Evolutionary conservation across 2,113 vertebrate genomes (phyloP), one percentile per base, ranked within the genome.

Genomic region (Ptilorrhoa leucosticta): DNA sequence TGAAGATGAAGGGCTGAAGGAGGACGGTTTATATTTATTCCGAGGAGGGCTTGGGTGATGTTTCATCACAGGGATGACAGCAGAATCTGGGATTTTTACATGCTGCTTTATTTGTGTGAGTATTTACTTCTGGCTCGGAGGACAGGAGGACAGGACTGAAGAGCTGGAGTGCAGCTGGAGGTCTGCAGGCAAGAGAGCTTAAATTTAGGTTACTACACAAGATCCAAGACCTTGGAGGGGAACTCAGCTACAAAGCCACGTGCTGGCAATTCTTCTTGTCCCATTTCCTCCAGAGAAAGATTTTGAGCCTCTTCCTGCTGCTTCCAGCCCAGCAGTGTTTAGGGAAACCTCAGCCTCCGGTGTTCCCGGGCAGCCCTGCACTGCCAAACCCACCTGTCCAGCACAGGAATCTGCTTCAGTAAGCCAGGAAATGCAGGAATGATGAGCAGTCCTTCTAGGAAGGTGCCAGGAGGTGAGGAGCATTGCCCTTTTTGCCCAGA

Each of bases 1-100:
- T 89, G 88, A 86, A 96, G 93, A 95, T 71, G 92, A 95, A 95
- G 79, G 64, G 69, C 35, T 56, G 60, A 78, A 87, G 68, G 37
- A 89, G 26, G 15, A 44, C 1, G 13, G 72, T 60, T 94, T 86
- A 30, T 78, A 53, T 95, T 92, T 87, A 92, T 94, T 66, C 61
- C 50, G 83, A 87, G 88, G 72, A 83, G 57, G n/a, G 37, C 15
- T 68, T 2, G 3, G 40, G 28, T 50, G 45, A 92, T 72, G 83
- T 37, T 92, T 93, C 68, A 84, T 96, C 83, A 79, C 33, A 51
- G n/a, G 27, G 19, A 35, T 87, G 90, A 95, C 94, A 96, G 68
- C 69, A 78, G 35, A 77, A 76, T 39, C 47, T 73, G 68, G 71
- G 87, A 39, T 78, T 94, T 90, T 86, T 64, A 84, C 64, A 78